These are phyloP conservation scores for Macrocentrus cingulum DNA, from an alignment of 1,140 invertebrate genomes.

Conservation along the genomic window DNA sequence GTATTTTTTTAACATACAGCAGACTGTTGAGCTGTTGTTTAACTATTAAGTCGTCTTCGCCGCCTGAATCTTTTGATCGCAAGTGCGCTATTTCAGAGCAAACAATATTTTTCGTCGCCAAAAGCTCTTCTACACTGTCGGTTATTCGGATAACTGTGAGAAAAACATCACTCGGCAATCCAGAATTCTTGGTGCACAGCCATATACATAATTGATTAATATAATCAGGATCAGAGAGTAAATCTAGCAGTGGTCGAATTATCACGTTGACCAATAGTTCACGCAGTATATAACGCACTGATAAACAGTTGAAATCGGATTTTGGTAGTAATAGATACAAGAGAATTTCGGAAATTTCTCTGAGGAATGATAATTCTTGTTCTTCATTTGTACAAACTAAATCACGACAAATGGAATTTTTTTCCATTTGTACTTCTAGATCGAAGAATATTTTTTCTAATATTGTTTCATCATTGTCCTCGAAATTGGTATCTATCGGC, in stretches of 20 bases:
- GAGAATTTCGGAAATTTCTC: constrained; percentile 81
- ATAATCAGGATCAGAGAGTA: constrained; percentile 91
- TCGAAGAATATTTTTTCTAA: constrained; percentile 85
- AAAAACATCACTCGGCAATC: constrained; percentile 80
- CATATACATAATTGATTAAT: constrained; percentile 90
- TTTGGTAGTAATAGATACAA: constrained; percentile 82
- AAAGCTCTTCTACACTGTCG: constrained; percentile 77
- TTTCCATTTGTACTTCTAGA: constrained; percentile 83
- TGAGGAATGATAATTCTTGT: constrained; percentile 75
- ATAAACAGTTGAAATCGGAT: constrained; percentile 83
- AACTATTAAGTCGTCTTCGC: constrained; percentile 78
- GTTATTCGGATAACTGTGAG: constrained; percentile 77
- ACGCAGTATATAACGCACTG: constrained; percentile 74
- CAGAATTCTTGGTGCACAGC: constrained; percentile 76
- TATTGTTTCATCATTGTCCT: constrained; percentile 38
- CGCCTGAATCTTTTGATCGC: constrained; percentile 80
- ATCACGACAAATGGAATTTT: constrained; percentile 70
- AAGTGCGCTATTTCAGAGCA: constrained; percentile 77
- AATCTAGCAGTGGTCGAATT: constrained; percentile 76
- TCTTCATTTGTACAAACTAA: constrained; percentile 66
- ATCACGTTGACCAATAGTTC: constrained; percentile 82
- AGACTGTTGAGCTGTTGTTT: constrained; percentile 90
- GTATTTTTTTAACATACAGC: constrained; percentile 76
- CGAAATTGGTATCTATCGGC: constrained; percentile 39
- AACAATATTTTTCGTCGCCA: constrained; percentile 76